Conservation (phyloP, 2,888 invertebrate genomes). For the Trilocha varians region DNA sequence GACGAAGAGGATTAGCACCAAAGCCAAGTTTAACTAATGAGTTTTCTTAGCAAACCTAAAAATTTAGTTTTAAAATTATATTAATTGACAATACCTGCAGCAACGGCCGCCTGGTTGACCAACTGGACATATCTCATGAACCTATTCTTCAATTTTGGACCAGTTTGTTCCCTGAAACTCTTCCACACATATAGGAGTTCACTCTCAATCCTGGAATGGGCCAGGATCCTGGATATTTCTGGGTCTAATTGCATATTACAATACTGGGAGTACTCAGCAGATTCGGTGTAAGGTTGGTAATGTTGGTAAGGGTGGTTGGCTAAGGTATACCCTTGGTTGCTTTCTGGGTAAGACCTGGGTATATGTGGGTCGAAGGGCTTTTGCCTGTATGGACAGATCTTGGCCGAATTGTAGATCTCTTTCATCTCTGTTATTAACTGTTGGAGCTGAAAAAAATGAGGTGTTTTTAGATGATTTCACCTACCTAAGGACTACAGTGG, state of each 20-base stretch:
- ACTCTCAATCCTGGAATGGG: conserved; percentile 81
- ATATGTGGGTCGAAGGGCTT: conserved; percentile 61
- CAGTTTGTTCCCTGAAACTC: conserved; percentile 85
- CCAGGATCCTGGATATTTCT: conserved; percentile 78
- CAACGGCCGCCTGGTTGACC: conserved; percentile 83
- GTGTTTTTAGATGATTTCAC: not conserved
- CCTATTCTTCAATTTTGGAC: conserved; percentile 81
- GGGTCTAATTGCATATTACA: conserved; percentile 76
- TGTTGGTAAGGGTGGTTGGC: conserved; percentile 44
- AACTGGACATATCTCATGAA: conserved; percentile 86
- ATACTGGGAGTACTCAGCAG: conserved; percentile 44
- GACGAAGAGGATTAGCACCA: no score
- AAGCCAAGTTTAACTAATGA: no score
- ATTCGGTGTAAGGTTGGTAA: conserved; percentile 41
- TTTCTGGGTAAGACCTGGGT: conserved; percentile 25
- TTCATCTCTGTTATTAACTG: conserved; percentile 85
- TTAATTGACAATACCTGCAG: no score
- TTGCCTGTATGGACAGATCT: conserved; percentile 79
- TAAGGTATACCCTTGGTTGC: conserved; percentile 27
- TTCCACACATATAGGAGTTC: conserved; percentile 85
- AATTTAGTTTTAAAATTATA: no score
- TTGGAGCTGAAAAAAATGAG: conserved; percentile 72
- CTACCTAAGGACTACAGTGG: not conserved
- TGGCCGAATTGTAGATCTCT: conserved; percentile 80
- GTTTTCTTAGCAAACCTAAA: no score